Conservation (phyloP, 1,140 invertebrate genomes). For the Bombyx mori region DNA sequence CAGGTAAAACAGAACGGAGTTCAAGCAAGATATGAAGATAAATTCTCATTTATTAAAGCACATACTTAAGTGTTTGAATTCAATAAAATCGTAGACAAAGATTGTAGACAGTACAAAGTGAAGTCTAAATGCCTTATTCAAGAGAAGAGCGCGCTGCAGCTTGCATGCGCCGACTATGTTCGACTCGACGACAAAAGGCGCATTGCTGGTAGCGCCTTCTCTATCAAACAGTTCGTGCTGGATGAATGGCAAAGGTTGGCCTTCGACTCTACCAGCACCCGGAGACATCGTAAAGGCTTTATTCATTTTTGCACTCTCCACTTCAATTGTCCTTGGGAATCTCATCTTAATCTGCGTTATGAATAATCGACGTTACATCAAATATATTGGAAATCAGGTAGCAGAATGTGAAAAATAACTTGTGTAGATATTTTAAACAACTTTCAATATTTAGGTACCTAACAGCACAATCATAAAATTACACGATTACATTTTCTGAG, state of each 20-base stretch:
- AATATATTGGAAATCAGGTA: slow-evolving; percentile 89
- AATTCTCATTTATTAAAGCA: no score
- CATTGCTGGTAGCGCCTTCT: slow-evolving; percentile 80
- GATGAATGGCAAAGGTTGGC: slow-evolving; percentile 74
- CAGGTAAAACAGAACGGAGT: no score
- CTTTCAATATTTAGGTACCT: neutral
- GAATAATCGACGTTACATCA: slow-evolving; percentile 84
- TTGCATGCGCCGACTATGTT: slow-evolving; percentile 68
- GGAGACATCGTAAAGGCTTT: slow-evolving; percentile 80
- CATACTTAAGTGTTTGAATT: no score
- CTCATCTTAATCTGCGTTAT: slow-evolving; percentile 85
- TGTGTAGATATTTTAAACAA: slow-evolving; percentile 18
- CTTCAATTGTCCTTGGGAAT: slow-evolving; percentile 84
- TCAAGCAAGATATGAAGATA: no score
- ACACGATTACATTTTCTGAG: no score
- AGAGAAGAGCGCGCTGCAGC: slow-evolving; percentile 50
- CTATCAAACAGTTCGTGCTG: slow-evolving; percentile 86
- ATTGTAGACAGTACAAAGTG: slow-evolving; percentile 21
- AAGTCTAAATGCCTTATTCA: slow-evolving; percentile 64
- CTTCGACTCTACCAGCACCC: slow-evolving; percentile 74
- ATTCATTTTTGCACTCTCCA: slow-evolving; percentile 81
- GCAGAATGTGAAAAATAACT: no score
- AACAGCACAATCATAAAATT: no score
- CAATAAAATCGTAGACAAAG: slow-evolving; percentile 1
- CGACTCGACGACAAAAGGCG: slow-evolving; percentile 71